Conservation (phyloP, 2,888 invertebrate species). For the Eupeodes latifasciatus region DNA sequence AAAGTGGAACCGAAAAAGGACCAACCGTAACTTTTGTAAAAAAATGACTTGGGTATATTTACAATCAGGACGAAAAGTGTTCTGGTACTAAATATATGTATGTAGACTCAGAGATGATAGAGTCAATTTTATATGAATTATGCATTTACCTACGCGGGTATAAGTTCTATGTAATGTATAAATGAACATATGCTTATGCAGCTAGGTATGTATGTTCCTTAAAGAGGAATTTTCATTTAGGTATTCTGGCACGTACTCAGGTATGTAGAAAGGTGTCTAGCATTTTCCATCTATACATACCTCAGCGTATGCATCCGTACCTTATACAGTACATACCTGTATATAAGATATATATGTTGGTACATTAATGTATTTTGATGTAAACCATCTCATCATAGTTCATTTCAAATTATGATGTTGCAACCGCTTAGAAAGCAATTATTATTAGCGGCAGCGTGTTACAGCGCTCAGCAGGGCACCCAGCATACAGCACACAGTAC, state of each 20-base stretch:
- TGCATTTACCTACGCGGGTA: neutral
- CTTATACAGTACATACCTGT: neutral
- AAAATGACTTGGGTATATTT: neutral
- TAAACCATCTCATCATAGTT: slow-evolving; percentile 37
- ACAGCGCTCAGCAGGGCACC: neutral
- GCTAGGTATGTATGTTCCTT: neutral
- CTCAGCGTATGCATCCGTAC: neutral
- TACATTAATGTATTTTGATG: neutral
- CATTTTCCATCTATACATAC: neutral
- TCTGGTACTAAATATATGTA: too few species aligned
- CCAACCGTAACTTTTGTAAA: neutral
- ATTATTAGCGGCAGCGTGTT: slow-evolving; percentile 57
- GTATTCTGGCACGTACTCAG: neutral
- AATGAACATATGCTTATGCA: too few species aligned
- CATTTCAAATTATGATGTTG: slow-evolving; percentile 37
- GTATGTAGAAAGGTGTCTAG: neutral
- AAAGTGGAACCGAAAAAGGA: neutral
- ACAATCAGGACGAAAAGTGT: neutral
- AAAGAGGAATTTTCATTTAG: neutral
- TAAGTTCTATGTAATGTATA: neutral
- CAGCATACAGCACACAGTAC: neutral
- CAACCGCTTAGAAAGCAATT: slow-evolving; percentile 43
- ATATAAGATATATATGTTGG: neutral
- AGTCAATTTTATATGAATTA: slow-evolving; percentile 5
- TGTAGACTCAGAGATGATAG: neutral